These are phyloP conservation scores for Lepilemur ruficaudatus DNA, from an alignment of 2,797 vertebrate genomes.

Conservation along the genomic window DNA sequence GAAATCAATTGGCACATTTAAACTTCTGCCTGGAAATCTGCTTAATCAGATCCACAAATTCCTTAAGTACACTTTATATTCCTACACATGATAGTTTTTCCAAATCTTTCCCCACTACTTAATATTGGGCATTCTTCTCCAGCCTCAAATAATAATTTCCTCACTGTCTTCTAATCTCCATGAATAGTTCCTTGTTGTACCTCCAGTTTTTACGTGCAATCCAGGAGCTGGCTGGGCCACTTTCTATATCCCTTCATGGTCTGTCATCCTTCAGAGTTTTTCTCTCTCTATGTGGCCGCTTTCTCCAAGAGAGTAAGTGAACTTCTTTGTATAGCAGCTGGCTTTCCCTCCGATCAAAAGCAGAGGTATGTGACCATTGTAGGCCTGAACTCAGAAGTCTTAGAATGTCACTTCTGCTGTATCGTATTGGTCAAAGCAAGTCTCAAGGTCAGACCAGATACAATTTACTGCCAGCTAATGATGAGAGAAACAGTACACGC, in stretches of 20 bases:
- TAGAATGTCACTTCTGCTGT: neutral
- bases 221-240: neutral
- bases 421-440: neutral
- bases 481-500: neutral
- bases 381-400: neutral
- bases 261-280: neutral
- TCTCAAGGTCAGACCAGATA: neutral
- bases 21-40: neutral
- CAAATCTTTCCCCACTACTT: neutral
- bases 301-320: neutral
- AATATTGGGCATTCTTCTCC: neutral
- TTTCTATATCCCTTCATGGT: neutral
- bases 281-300: neutral
- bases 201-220: neutral
- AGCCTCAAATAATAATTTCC: neutral
- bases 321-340: neutral
- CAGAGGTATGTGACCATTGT: neutral
- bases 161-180: neutral
- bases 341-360: neutral
- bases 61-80: neutral
- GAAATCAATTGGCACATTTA: neutral
- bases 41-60: neutral
- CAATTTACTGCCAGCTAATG: neutral
- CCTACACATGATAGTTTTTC: neutral
- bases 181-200: too few relatives aligned